phyloP scores from a whole-genome alignment of 2,113 vertebrate genomes.

The Callaeas wilsoni region DNA sequence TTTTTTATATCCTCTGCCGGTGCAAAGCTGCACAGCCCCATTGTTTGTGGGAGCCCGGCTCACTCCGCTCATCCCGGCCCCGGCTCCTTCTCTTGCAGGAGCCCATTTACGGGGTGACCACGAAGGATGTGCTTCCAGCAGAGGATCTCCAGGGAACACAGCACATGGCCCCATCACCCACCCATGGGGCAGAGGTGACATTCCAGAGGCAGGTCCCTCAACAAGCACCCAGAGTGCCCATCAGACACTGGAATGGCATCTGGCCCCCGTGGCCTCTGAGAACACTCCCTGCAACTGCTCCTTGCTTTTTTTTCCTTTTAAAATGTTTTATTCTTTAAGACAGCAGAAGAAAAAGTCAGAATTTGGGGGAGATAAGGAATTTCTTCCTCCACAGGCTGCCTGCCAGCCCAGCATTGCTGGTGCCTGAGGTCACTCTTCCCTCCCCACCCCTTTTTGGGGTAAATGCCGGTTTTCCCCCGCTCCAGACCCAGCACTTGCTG shows the following conservation, averaged over 20 bases:
- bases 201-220: not conserved
- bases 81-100: not conserved
- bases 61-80: not conserved
- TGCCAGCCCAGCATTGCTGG: not conserved
- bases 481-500: not conserved
- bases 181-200: accelerated
- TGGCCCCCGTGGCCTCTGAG: accelerated
- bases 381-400: not conserved
- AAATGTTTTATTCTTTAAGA: not conserved
- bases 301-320: not conserved
- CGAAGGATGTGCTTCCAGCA: not conserved
- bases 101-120: not conserved
- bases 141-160: not conserved
- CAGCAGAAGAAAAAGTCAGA: not conserved
- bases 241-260: not conserved
- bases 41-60: not conserved
- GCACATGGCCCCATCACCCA: not conserved
- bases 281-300: not conserved
- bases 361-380: not conserved
- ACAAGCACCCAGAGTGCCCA: not conserved
- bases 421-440: not conserved
- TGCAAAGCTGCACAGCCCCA: not conserved
- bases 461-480: accelerated
- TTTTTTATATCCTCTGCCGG: constrained; percentile 12
- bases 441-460: not conserved